phyloP scores from a whole-genome alignment of 2,888 invertebrate genomes.

The Platycheirus rosarum region DNA sequence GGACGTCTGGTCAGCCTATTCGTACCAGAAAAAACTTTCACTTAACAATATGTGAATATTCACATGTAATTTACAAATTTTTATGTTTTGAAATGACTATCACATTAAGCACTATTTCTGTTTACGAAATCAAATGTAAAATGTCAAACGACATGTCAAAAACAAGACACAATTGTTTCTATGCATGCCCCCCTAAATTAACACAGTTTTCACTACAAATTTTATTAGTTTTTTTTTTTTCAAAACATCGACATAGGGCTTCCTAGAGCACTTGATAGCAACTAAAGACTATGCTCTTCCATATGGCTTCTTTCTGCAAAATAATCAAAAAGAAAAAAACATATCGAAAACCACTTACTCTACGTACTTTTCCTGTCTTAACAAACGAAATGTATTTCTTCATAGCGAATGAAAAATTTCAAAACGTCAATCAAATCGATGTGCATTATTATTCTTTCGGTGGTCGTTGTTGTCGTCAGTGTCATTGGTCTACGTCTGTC shows the following conservation, averaged over 20 bases:
- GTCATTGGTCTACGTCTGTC: conserved; percentile 20
- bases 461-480: conserved; percentile 60
- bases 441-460: conserved; percentile 69
- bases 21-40: too few species aligned
- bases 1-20: too few species aligned
- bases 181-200: conserved; percentile 1
- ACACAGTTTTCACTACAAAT: conserved; percentile 41
- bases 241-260: conserved; percentile 43
- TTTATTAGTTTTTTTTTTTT: conserved; percentile 34
- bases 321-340: conserved; percentile 44
- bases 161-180: conserved; percentile 36
- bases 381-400: conserved; percentile 46
- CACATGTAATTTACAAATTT: too few species aligned
- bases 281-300: conserved; percentile 50
- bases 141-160: conserved; percentile 58
- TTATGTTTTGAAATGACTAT: too few species aligned
- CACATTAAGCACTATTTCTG: too few species aligned
- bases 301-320: conserved; percentile 73
- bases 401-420: conserved; percentile 62
- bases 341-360: conserved; percentile 51
- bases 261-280: conserved; percentile 18
- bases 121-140: conserved; percentile 46
- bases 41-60: too few species aligned
- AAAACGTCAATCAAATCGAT: conserved; percentile 71
- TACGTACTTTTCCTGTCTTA: conserved; percentile 46